A percentile compares a stretch with the other conserved stretches of the same genome.
These are phyloP conservation scores for Gnathochromis pfefferi DNA, from an alignment of 2,113 vertebrate genomes.

Conservation along the genomic window DNA sequence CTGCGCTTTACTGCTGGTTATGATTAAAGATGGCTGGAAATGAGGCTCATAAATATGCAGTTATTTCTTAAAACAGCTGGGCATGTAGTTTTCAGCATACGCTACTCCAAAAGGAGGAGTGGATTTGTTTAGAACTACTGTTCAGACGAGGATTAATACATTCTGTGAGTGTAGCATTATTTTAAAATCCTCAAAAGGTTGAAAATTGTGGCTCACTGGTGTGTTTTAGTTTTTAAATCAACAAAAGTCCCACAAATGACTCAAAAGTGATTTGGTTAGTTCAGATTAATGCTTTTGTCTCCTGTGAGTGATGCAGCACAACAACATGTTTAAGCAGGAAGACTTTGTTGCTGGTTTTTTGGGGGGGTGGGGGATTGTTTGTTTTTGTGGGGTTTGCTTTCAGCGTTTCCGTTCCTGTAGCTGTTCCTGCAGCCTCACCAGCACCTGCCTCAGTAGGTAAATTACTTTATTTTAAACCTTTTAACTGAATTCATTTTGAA, in stretches of 20 bases:
- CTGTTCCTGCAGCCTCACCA: background rate
- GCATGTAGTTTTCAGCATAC: rapidly evolving
- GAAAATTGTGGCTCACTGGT: background rate
- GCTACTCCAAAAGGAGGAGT: background rate
- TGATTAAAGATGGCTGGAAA: background rate
- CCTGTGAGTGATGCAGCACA: background rate
- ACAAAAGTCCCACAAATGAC: background rate
- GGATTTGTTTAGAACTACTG: background rate
- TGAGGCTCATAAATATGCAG: background rate
- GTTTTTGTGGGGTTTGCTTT: background rate
- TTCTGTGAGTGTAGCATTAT: rapidly evolving
- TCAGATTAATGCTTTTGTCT: rapidly evolving
- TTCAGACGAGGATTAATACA: background rate
- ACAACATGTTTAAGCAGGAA: background rate
- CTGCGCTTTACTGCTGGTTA: rapidly evolving
- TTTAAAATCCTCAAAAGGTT: background rate
- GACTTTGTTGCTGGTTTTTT: background rate
- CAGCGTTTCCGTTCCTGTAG: background rate
- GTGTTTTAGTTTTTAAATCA: background rate
- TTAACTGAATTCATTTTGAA: background rate
- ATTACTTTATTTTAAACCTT: background rate
- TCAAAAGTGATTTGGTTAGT: rapidly evolving
- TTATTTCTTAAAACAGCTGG: background rate
- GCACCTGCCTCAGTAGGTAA: background rate
- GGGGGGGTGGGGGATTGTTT: rapidly evolving